Evolutionary conservation across 2,888 invertebrate genomes (phyloP), one percentile per base, ranked within the genome.

Genomic region (Antheraea yamamai): DNA sequence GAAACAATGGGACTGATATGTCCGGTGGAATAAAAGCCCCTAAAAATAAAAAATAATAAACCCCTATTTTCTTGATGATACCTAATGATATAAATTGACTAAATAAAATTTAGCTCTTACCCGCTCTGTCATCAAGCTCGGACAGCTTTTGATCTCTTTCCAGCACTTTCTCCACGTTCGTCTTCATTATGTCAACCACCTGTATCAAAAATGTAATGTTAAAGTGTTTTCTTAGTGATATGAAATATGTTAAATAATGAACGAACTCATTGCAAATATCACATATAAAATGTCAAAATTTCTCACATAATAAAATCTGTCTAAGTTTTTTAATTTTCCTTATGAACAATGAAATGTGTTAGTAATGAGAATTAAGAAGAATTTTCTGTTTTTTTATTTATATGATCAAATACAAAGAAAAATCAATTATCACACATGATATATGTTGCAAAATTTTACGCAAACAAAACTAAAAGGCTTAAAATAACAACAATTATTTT

Each of bases 101-200:
- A 20, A 26, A 52, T 68, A 74, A 64, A 64, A 14, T 30, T 16
- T 26, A 66, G 4, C 26, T 83, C 82, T n/a, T 70, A 95, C 95
- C 95, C 89, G 99, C 99, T 95, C 99, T 96, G 92, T 98, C 98
- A 91, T 99, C 99, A 78, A 99, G 95, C 94, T 99, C 99, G 66
- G 99, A 98, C 76, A 99, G 96, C 94, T 99, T 99, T 92, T 98
- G 98, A 96, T 99, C 99, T 91, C 99, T 96, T 93, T 99, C 99
- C 87, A 99, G 92, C 55, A 99, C 99, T 91, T 99, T 99, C 91
- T 99, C 99, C 73, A 99, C 99, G 94, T 99, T 99, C 79, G 98
- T 97, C 92, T 98, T 97, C 99, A 99, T 99, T 83, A 99, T 99
- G 85, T 97, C 98, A 80, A 98, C 98, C 83, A 98, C 98, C 96